Conservation (phyloP, 2,113 vertebrate genomes). For the Irena cyanogastra region DNA sequence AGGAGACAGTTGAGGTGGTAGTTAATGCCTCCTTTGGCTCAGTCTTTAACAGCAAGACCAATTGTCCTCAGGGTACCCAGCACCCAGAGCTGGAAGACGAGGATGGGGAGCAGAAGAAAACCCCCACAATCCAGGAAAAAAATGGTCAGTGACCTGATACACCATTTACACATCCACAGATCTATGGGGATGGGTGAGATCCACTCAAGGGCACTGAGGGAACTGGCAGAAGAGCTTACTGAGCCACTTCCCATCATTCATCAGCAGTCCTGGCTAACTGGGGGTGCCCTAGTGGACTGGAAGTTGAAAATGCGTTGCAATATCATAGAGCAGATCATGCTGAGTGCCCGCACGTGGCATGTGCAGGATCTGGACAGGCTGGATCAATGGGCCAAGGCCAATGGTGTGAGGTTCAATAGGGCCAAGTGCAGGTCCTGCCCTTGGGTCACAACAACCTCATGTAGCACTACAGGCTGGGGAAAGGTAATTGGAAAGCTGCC, state of each 20-base stretch:
- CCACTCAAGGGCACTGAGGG: not conserved
- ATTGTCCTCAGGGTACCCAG: not conserved
- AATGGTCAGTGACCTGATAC: not conserved
- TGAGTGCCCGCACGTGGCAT: accelerated
- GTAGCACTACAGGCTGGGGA: not conserved
- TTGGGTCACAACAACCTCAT: not conserved
- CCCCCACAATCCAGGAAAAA: not conserved
- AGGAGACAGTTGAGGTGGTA: not conserved
- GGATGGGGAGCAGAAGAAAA: not conserved
- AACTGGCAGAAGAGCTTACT: not conserved
- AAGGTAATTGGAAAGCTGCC: not conserved
- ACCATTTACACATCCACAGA: not conserved
- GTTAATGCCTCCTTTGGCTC: not conserved
- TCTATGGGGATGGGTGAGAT: not conserved
- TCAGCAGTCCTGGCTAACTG: not conserved
- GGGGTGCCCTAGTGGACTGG: not conserved
- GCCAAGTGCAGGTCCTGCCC: not conserved
- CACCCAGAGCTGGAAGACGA: not conserved
- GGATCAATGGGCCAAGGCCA: not conserved
- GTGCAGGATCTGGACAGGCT: not conserved
- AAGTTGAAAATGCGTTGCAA: not conserved
- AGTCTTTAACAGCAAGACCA: not conserved
- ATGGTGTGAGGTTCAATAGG: not conserved
- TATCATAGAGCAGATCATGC: not conserved
- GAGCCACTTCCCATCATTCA: not conserved